Conservation (phyloP, 2,797 vertebrate genomes). For the Aeoliscus strigatus region DNA sequence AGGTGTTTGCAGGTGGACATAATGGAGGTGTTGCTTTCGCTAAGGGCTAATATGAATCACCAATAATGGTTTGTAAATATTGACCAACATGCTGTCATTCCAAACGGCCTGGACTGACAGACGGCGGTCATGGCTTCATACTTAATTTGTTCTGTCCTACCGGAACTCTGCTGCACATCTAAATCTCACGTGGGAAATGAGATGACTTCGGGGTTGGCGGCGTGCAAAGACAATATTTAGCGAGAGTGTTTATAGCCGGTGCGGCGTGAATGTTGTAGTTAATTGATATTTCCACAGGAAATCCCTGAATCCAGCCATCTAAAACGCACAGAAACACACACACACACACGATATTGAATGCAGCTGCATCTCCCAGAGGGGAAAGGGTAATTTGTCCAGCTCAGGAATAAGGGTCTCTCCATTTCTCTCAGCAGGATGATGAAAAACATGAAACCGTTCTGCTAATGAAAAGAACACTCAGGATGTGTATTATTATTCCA, state of each 20-base stretch:
- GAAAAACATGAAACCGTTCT: slow-evolving; percentile 91
- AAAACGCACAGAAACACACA: slow-evolving; percentile 41
- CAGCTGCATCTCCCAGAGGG: slow-evolving; percentile 87
- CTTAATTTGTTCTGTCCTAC: slow-evolving; percentile 40
- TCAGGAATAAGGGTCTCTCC: slow-evolving; percentile 90
- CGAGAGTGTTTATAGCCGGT: slow-evolving; percentile 75
- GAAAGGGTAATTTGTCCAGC: slow-evolving; percentile 83
- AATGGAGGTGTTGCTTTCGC: slow-evolving; percentile 66
- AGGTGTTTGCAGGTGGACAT: slow-evolving; percentile 74
- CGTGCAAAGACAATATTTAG: slow-evolving; percentile 65
- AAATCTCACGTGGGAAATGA: slow-evolving; percentile 75
- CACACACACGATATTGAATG: slow-evolving; percentile 77
- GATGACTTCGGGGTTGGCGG: slow-evolving; percentile 74
- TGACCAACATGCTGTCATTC: slow-evolving; percentile 76
- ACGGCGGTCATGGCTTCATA: slow-evolving; percentile 58
- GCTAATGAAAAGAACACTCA: slow-evolving; percentile 99
- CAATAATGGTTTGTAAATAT: slow-evolving; percentile 71
- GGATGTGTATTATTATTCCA: slow-evolving; percentile 99
- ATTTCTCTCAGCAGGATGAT: slow-evolving; percentile 96
- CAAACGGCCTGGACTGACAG: slow-evolving; percentile 79
- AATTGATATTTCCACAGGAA: slow-evolving; percentile 96
- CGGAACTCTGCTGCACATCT: slow-evolving; percentile 76
- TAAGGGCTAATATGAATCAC: slow-evolving; percentile 70
- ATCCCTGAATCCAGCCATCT: slow-evolving; percentile 64
- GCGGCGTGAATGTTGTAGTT: slow-evolving; percentile 84